Percentiles rank a stretch among this genome's conserved stretches.
Conservation (phyloP, 1,140 invertebrate genomes). For the Alviniconcha marisindica region DNA sequence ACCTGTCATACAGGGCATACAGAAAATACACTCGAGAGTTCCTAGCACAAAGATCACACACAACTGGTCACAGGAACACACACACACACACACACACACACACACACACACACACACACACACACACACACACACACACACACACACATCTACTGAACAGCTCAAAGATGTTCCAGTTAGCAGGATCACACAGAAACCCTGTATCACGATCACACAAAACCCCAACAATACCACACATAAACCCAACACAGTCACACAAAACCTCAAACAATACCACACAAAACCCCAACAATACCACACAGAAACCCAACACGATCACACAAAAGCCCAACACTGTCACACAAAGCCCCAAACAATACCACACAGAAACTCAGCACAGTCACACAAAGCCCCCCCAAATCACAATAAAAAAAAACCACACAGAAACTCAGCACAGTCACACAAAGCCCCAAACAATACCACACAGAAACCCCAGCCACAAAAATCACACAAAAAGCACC, state of each 20-base stretch:
- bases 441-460: too few species aligned
- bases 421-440: too few species aligned
- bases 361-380: slow-evolving; percentile 80
- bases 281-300: background rate
- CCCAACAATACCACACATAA: too few species aligned
- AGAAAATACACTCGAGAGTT: too few species aligned
- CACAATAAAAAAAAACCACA: background rate
- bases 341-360: too few species aligned
- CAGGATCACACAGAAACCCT: background rate
- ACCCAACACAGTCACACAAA: too few species aligned
- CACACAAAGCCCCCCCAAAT: slow-evolving; percentile 55
- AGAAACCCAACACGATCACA: too few species aligned
- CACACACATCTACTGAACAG: background rate
- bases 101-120: background rate
- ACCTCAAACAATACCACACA: too few species aligned
- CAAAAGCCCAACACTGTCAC: too few species aligned
- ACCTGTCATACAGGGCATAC: too few species aligned
- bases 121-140: background rate
- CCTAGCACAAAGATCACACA: slow-evolving; percentile 78
- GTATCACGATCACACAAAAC: too few species aligned
- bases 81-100: too few species aligned
- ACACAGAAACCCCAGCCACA: background rate
- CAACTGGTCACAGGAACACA: slow-evolving; percentile 54
- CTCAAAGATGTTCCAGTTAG: background rate
- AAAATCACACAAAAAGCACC: background rate